phyloP scores from a whole-genome alignment of 2,888 invertebrate species.

The Aricia artaxerxes region DNA sequence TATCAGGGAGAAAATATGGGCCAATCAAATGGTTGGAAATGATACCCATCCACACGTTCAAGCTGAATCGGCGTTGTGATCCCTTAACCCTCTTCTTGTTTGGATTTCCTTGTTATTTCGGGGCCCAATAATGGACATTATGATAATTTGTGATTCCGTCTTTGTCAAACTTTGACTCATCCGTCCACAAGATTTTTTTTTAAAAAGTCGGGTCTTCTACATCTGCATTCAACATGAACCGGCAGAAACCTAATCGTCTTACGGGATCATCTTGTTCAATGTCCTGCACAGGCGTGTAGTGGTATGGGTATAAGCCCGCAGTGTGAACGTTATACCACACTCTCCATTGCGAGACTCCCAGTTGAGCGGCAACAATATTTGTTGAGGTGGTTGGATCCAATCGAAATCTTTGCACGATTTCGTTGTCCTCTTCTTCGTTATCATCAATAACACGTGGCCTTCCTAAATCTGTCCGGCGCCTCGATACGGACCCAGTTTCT shows the following conservation, averaged over 20 bases:
- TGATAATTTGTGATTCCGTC: neutral
- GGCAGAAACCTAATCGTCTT: neutral
- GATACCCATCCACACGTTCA: slow-evolving; percentile 41
- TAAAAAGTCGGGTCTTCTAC: neutral
- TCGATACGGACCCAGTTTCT: slow-evolving; percentile 30
- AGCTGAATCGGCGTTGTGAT: slow-evolving; percentile 38
- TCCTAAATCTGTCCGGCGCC: slow-evolving; percentile 17
- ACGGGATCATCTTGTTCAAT: neutral
- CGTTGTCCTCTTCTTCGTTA: slow-evolving; percentile 4
- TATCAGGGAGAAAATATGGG: slow-evolving; percentile 39
- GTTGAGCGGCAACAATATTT: slow-evolving; percentile 7
- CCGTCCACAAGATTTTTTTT: slow-evolving; percentile 25
- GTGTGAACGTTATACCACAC: neutral
- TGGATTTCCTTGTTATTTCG: too few species aligned
- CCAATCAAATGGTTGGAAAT: slow-evolving; percentile 39
- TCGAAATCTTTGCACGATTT: neutral
- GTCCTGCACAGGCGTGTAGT: neutral
- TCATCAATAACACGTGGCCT: slow-evolving; percentile 18
- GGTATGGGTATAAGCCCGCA: neutral
- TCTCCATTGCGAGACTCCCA: neutral
- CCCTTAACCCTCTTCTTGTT: neutral
- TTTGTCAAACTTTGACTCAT: neutral
- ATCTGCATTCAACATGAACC: neutral
- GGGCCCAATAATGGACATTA: neutral
- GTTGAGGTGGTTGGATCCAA: neutral